phyloP scores from a whole-genome alignment of 2,888 invertebrate species.

The Cosmopolites sordidus region DNA sequence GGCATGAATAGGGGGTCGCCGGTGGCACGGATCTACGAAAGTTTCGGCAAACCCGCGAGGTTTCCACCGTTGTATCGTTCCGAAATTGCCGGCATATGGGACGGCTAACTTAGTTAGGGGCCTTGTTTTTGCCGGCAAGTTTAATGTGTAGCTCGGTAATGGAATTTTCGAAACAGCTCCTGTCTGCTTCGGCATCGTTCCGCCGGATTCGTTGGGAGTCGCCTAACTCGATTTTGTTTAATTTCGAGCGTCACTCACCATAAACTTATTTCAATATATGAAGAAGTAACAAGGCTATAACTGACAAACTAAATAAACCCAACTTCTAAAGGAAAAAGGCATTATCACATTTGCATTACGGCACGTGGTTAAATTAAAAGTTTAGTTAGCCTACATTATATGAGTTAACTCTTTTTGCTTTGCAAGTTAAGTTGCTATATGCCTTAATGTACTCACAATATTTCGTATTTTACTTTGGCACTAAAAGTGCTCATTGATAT shows the following conservation, averaged over 20 bases:
- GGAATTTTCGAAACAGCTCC: not conserved
- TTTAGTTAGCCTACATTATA: too few relatives aligned
- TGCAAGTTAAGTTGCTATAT: too few relatives aligned
- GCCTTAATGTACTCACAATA: too few relatives aligned
- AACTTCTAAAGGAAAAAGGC: too few relatives aligned
- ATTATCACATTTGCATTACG: too few relatives aligned
- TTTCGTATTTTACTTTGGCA: too few relatives aligned
- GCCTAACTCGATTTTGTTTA: not conserved
- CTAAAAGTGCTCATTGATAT: too few relatives aligned
- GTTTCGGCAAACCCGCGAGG: not conserved
- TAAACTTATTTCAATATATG: not conserved
- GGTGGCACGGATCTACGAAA: not conserved
- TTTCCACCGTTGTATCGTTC: not conserved
- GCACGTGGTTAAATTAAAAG: too few relatives aligned
- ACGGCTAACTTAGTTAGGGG: conserved; percentile 1
- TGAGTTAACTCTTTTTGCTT: too few relatives aligned
- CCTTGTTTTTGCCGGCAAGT: not conserved
- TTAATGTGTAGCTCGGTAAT: conserved; percentile 1
- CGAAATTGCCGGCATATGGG: not conserved
- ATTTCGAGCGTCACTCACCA: not conserved
- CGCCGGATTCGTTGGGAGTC: not conserved
- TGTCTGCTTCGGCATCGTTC: not conserved
- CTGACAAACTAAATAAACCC: too few relatives aligned
- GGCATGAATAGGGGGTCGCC: too few relatives aligned
- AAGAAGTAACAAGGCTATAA: too few relatives aligned